Base-by-base conservation (phyloP, 2,797 vertebrate species). In the Chloroceryle amazona region DNA sequence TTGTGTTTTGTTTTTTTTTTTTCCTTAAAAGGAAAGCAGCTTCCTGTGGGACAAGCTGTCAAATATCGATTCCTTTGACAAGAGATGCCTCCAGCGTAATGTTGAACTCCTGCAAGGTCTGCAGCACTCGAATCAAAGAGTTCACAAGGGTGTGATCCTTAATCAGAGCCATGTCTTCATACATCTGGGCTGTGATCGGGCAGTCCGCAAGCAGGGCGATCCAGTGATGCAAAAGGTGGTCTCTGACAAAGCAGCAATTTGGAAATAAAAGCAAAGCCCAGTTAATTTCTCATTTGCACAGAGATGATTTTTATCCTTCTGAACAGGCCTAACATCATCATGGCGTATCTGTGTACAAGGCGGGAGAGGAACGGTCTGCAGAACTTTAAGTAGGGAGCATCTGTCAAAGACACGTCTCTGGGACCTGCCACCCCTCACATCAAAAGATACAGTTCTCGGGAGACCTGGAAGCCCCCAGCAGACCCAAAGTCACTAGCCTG, bases 21-120 rank as follows among this genome's bases (percentile, higher is more conserved):
- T 49, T 71, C 37, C 90, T 62, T 72, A 41, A 86, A 93, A 51
- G 92, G 39, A 14, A 41, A 41, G 13, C 37, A 41, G 13, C 39
- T 81, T 95, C 51, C 62, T 68, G 58, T 47, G 71, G 88, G 35
- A 67, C 41, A 89, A 81, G 86, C 89, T 65, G 80, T 98, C 97
- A 98, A 91, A 98, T 98, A 96, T 98, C 98, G 0, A 99, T 99
- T 91, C 99, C 99, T 98, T 99, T 99, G 95, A 99, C 98, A 6
- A 99, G 99, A 18, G 99, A 99, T 5, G 99, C 98, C 97, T 99
- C 99, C 97, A 99, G 98, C 28, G 99, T 99, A 96, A 99, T 99
- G 98, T 99, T 99, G 98, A 99, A 99, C 96, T 99, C 99, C 97
- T 99, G 99, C 97, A 99, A 98, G 71, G 99, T 99, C 98, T 99